Conservation (phyloP, 2,113 vertebrate species). For the Dicentrarchus labrax region DNA sequence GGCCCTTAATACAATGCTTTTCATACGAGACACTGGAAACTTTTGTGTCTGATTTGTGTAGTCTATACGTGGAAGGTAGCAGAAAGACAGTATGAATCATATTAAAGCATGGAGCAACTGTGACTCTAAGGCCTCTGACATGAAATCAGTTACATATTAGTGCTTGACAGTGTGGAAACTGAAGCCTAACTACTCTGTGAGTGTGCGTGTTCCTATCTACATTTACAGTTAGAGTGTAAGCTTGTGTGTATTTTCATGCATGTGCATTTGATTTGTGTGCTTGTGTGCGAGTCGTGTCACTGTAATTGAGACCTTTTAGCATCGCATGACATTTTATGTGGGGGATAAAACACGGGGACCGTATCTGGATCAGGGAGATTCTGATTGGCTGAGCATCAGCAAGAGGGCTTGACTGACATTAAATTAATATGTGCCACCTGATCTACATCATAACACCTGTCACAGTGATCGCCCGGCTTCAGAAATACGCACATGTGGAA, state of each 20-base stretch:
- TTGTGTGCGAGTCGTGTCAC: conserved; percentile 16
- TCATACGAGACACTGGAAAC: neutral
- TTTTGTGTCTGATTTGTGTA: neutral
- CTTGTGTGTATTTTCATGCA: neutral
- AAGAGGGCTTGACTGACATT: conserved; percentile 8
- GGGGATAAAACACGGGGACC: conserved; percentile 20
- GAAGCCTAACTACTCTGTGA: neutral
- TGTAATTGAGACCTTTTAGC: conserved; percentile 62
- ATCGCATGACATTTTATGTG: conserved; percentile 39
- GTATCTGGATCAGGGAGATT: conserved; percentile 15
- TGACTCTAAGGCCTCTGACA: conserved; percentile 1
- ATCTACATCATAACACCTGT: conserved; percentile 61
- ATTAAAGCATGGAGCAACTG: neutral
- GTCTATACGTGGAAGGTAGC: neutral
- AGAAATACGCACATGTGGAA: neutral
- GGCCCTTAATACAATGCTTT: neutral
- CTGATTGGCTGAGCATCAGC: conserved; percentile 33
- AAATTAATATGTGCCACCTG: conserved; percentile 46
- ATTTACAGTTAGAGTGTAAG: neutral
- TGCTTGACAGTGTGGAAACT: neutral
- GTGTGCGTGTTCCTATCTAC: neutral
- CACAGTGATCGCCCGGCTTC: neutral
- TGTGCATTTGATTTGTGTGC: conserved; percentile 46
- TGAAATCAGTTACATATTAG: neutral
- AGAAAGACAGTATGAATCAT: neutral